These are phyloP conservation scores for Falco peregrinus DNA, from an alignment of 2,797 vertebrate genomes.

Conservation along the genomic window DNA sequence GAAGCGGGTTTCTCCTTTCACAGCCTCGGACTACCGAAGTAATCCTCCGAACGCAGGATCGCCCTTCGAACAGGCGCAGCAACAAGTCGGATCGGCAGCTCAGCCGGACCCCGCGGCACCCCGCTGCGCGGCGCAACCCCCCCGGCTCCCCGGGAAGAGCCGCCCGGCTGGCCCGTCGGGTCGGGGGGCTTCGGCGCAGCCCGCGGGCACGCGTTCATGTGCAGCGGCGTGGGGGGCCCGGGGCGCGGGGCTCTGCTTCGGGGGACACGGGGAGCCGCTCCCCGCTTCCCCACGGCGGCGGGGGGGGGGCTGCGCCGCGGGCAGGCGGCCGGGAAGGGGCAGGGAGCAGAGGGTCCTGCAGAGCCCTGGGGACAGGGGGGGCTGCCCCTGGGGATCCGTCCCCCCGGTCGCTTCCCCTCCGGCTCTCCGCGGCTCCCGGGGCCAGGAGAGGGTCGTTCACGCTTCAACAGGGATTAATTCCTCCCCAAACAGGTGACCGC, in stretches of 20 bases:
- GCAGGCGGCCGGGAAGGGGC: neutral
- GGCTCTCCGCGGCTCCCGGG: neutral
- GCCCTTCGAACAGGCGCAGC: neutral
- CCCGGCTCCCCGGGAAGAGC: too few species aligned
- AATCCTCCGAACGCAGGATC: too few species aligned
- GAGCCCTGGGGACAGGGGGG: neutral
- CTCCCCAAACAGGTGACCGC: neutral
- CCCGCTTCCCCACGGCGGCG: neutral
- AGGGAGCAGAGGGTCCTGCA: neutral
- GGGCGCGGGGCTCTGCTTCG: rapidly evolving
- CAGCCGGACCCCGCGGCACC: neutral
- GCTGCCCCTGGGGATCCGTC: neutral
- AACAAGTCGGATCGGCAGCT: neutral
- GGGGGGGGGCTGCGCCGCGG: neutral
- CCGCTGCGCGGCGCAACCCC: too few species aligned
- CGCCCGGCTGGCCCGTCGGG: too few species aligned
- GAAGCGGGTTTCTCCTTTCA: neutral
- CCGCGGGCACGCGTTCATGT: neutral
- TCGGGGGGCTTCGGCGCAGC: too few species aligned
- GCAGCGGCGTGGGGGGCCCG: neutral
- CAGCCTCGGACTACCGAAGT: neutral
- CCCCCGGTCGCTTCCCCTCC: neutral
- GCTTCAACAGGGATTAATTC: neutral
- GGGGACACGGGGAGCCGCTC: neutral
- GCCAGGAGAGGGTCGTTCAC: neutral